A percentile compares a stretch with the other conserved stretches of the same genome.
Evolutionary conservation across 2,888 invertebrate genomes (phyloP).

Genomic region (Cephus runcator): DNA sequence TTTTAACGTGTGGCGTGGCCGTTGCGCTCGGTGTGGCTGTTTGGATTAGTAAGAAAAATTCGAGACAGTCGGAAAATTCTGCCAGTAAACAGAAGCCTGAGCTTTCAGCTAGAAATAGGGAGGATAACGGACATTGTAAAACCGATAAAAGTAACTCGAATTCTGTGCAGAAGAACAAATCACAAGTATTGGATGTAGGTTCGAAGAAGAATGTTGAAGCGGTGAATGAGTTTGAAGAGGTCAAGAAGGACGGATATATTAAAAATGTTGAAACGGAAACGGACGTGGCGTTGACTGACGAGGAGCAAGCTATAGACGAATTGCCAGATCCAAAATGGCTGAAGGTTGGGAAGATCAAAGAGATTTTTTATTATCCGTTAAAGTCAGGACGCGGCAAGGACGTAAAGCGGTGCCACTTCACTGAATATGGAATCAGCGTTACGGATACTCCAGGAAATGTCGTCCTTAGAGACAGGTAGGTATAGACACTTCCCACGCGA

Average conservation of each 20-base stretch:
- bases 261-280: neutral
- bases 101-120: neutral
- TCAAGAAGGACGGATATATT: neutral
- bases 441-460: constrained; percentile 25
- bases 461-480: constrained; percentile 47
- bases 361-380: constrained; percentile 61
- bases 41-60: neutral
- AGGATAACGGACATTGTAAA: neutral
- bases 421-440: constrained; percentile 53
- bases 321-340: constrained; percentile 50
- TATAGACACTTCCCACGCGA: neutral
- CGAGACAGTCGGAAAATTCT: neutral
- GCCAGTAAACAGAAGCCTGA: neutral
- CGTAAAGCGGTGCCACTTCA: constrained; percentile 51
- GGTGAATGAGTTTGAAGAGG: neutral
- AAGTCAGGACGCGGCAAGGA: constrained; percentile 63
- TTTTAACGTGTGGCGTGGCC: neutral
- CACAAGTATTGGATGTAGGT: neutral
- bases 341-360: constrained; percentile 56
- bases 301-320: constrained; percentile 2
- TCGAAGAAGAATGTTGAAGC: neutral
- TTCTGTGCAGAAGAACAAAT: neutral
- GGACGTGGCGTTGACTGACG: neutral
- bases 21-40: neutral
- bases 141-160: neutral